phyloP scores from a whole-genome alignment of 2,113 vertebrate genomes.

The Onychorhynchus coronatus region DNA sequence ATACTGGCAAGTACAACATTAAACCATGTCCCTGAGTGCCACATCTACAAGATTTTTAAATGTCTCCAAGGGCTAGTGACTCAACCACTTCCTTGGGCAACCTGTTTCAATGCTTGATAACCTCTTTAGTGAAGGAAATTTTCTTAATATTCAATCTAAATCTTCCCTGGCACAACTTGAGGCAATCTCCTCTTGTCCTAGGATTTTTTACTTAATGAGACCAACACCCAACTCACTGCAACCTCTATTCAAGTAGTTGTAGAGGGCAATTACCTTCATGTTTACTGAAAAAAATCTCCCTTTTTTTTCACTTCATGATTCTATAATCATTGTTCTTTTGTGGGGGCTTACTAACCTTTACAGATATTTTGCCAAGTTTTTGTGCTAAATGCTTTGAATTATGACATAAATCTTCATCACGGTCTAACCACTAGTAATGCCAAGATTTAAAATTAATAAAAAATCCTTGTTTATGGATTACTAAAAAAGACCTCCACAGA shows the following conservation, averaged over 20 bases:
- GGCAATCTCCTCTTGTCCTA: neutral
- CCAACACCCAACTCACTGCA: fast-evolving
- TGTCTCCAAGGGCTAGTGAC: neutral
- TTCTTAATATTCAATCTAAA: neutral
- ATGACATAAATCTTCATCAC: neutral
- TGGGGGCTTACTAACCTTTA: neutral
- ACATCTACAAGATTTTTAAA: neutral
- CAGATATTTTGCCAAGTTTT: neutral
- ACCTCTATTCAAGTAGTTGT: neutral
- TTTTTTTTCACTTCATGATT: neutral
- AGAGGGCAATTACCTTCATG: neutral
- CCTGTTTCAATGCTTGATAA: neutral
- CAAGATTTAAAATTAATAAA: neutral
- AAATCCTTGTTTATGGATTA: neutral
- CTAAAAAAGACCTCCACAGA: neutral
- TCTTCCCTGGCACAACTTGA: neutral
- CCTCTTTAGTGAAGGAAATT: neutral
- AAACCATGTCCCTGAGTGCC: neutral
- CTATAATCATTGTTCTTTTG: neutral
- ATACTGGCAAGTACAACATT: neutral
- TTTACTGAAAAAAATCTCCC: neutral
- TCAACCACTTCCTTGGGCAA: neutral
- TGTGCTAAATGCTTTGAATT: neutral
- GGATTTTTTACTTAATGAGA: neutral
- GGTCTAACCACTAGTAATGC: neutral